Conservation (phyloP, 2,113 vertebrate genomes). For the Paraplagusia blochii region DNA sequence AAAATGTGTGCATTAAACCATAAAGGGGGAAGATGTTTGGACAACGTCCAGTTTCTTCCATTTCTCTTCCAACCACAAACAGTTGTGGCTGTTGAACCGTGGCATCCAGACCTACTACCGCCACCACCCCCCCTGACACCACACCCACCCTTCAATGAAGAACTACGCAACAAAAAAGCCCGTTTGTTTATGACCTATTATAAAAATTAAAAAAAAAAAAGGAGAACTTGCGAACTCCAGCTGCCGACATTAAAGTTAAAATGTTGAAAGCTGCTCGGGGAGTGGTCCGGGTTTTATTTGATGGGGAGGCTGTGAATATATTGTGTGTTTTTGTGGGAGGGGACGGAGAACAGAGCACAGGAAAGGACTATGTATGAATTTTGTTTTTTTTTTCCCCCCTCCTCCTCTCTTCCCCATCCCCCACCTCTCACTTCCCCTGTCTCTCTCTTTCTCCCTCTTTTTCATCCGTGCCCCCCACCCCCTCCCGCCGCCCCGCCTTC, state of each 20-base stretch:
- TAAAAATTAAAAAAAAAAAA: slow-evolving; percentile 1
- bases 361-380: slow-evolving; percentile 65
- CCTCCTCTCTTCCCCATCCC: slow-evolving; percentile 44
- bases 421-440: slow-evolving; percentile 36
- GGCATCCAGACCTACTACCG: no score
- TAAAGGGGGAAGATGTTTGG: slow-evolving; percentile 54
- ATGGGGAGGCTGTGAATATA: slow-evolving; percentile 9
- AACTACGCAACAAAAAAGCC: slow-evolving; percentile 34
- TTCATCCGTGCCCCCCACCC: slow-evolving; percentile 4
- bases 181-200: slow-evolving; percentile 58
- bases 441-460: background rate
- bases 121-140: no score
- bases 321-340: slow-evolving; percentile 18
- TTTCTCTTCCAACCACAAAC: slow-evolving; percentile 38
- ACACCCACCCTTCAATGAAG: slow-evolving; percentile 2
- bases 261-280: slow-evolving; percentile 31
- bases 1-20: slow-evolving; percentile 30
- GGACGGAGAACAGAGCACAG: slow-evolving; percentile 40
- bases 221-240: slow-evolving; percentile 35
- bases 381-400: slow-evolving; percentile 59
- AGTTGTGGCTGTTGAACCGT: slow-evolving; percentile 29
- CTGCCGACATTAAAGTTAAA: slow-evolving; percentile 47
- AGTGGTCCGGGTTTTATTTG: slow-evolving; percentile 52
- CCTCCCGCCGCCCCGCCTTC: slow-evolving; percentile 14
- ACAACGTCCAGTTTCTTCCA: slow-evolving; percentile 27